Evolutionary conservation across 2,797 vertebrate species (phyloP), one percentile per base, ranked within the genome.

Genomic region (Australoheros facetus): DNA sequence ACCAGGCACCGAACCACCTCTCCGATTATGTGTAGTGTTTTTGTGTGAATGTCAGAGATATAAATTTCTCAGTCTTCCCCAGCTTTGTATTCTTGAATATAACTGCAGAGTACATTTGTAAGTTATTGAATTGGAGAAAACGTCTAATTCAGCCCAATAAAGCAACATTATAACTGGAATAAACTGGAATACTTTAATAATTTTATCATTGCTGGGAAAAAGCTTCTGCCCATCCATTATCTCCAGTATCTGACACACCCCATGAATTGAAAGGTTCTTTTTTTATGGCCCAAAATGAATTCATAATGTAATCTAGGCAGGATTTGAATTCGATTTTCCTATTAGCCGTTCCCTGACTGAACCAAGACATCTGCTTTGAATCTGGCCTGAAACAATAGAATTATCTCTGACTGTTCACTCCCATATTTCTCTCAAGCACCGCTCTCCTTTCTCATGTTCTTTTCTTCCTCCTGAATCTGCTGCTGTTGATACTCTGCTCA

Each of bases 351-450:
- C 86, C 73, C 87, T 39, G 83, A 75, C 83, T 77, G 57, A 86
- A 85, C 78, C 80, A 85, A 90, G 88, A 87, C 89, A 88, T 93
- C 90, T 92, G 89, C 87, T 90, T 84, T 89, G 79, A 87, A 89
- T 90, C 84, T 69, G 7, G 30, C 48, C 79, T 79, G 60, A 84
- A 71, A 80, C 81, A 86, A 92, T 90, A 83, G 45, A 83, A 86
- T 85, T 79, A 88, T 89, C 85, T 75, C 34, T 1, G 45, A 56
- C 82, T 73, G 26, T 77, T 83, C 81, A 53, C 78, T 71, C 34
- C 59, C 28, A 4, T 57, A 62, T 83, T 37, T 62, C 58, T 81
- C 80, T 77, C 32, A 39, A 74, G 23, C 71, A 13, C 53, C 19
- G 59, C 37, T 75, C 26, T 77, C 32, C 37, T 51, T 57, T 32